These are phyloP conservation scores for Sparidentex hasta DNA, from an alignment of 2,797 vertebrate genomes.

Conservation along the genomic window DNA sequence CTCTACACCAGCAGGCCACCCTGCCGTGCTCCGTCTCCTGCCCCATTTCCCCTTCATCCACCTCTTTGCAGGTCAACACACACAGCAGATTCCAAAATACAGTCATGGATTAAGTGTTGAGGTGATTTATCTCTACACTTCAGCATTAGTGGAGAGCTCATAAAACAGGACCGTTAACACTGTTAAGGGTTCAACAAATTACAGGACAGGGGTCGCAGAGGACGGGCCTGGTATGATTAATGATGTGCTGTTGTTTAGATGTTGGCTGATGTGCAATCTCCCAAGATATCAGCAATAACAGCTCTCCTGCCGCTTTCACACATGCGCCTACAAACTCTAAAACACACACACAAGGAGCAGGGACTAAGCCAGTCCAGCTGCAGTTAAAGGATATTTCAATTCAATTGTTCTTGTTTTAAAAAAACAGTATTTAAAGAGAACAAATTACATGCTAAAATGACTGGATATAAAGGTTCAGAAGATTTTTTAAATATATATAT, in stretches of 20 bases:
- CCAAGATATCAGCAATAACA: conserved; percentile 36
- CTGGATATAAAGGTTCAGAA: background rate
- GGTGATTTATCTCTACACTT: conserved; percentile 76
- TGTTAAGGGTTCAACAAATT: conserved; percentile 72
- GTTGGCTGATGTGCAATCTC: conserved; percentile 55
- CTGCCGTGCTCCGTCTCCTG: conserved; percentile 52
- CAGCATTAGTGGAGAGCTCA: conserved; percentile 68
- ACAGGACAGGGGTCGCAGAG: conserved; percentile 53
- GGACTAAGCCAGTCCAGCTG: conserved; percentile 9
- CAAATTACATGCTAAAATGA: background rate
- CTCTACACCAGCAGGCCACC: conserved; percentile 33
- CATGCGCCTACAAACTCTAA: conserved; percentile 22
- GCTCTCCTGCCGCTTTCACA: conserved; percentile 18
- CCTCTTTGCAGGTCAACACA: conserved; percentile 61
- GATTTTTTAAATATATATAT: background rate
- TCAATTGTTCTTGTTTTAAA: background rate
- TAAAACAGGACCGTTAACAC: conserved; percentile 76
- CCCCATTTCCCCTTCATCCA: conserved; percentile 56
- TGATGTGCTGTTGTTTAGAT: conserved; percentile 47
- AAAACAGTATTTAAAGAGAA: background rate
- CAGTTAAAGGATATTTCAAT: background rate
- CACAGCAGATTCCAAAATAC: conserved; percentile 60
- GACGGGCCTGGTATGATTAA: conserved; percentile 67
- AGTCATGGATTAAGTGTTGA: conserved; percentile 66
- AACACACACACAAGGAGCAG: background rate